A percentile compares a stretch with the other conserved stretches of the same genome.
Evolutionary conservation across 2,888 invertebrate genomes (phyloP).

Genomic region (Malthinus seriepunctatus): DNA sequence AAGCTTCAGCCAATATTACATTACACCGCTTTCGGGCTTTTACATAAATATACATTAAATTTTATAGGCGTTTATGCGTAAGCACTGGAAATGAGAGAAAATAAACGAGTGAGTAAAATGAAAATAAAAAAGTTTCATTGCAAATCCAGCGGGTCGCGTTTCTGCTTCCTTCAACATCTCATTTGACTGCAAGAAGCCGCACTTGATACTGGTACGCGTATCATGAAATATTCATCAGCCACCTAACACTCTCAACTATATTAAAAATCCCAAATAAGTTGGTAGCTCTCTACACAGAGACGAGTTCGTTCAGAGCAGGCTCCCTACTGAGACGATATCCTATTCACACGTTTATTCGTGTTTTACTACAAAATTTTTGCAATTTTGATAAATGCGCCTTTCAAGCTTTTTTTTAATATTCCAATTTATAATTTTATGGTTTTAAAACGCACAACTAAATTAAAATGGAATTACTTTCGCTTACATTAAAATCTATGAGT

Average conservation of each 20-base stretch:
- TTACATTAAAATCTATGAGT: too few relatives aligned
- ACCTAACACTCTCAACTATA: conserved; percentile 55
- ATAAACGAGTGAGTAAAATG: conserved; percentile 50
- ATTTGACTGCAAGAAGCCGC: conserved; percentile 48
- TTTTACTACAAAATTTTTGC: conserved; percentile 30
- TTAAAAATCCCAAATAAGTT: conserved; percentile 56
- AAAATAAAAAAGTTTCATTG: conserved; percentile 51
- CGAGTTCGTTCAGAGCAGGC: conserved; percentile 43
- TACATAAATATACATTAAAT: conserved; percentile 54
- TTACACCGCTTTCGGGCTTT: conserved; percentile 50
- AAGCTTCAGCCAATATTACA: conserved; percentile 49
- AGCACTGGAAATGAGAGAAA: conserved; percentile 49
- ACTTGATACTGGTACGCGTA: conserved; percentile 53
- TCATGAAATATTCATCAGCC: conserved; percentile 57
- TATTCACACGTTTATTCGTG: conserved; percentile 40
- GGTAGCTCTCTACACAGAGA: conserved; percentile 39
- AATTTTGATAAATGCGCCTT: conserved; percentile 24
- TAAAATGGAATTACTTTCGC: too few relatives aligned
- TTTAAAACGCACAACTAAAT: background rate
- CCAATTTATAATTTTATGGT: background rate
- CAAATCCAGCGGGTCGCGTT: conserved; percentile 49
- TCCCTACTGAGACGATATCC: conserved; percentile 38
- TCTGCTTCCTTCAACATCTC: conserved; percentile 49
- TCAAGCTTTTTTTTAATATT: background rate
- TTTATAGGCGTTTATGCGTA: conserved; percentile 52